Evolutionary conservation across 2,113 vertebrate species (phyloP).

Genomic region (Actenoides lindsayi): DNA sequence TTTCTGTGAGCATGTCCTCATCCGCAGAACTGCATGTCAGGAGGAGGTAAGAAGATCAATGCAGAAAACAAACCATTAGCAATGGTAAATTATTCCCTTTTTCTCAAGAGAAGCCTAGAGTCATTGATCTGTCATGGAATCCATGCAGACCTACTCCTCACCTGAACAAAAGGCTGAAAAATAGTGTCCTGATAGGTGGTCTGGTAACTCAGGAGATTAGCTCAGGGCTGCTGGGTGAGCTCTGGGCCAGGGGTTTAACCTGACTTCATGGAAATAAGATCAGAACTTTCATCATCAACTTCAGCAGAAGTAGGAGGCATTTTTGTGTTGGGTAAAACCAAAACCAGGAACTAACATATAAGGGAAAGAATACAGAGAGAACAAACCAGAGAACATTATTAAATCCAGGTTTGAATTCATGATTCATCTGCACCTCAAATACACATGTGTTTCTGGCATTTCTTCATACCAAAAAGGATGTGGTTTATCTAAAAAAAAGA

Average conservation of each 20-base stretch:
- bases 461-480: neutral
- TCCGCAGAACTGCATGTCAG: neutral
- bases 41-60: neutral
- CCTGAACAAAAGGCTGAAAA: neutral
- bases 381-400: neutral
- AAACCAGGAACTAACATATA: neutral
- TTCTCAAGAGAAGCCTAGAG: neutral
- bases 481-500: neutral
- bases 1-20: neutral
- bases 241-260: neutral
- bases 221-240: neutral
- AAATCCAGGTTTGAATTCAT: neutral
- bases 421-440: neutral
- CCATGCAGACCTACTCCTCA: neutral
- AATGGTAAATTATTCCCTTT: constrained; percentile 2
- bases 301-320: neutral
- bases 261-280: neutral
- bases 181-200: neutral
- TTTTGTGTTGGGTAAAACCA: neutral
- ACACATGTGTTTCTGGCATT: neutral
- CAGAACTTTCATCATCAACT: neutral
- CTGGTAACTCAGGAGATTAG: constrained; percentile 32
- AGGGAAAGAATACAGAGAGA: neutral
- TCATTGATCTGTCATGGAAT: constrained; percentile 40
- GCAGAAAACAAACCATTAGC: constrained; percentile 28